Evolutionary conservation across 2,113 vertebrate genomes (phyloP), one percentile per base, ranked within the genome.

Genomic region (Mola mola): DNA sequence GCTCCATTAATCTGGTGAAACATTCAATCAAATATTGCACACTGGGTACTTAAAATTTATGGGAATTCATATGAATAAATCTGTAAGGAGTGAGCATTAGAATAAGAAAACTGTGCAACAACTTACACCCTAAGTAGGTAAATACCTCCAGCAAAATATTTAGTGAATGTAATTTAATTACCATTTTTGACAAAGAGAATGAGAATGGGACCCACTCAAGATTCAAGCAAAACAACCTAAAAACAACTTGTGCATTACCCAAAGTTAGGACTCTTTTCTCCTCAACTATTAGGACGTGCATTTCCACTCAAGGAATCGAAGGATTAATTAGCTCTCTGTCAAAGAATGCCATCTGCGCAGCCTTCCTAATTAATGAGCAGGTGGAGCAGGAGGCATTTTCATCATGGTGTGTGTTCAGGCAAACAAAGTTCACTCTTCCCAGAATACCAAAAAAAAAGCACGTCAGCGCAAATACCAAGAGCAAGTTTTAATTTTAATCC

Each of bases 301-400:
- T 49, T 51, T 68, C 68, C 55, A 78, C 70, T 83, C 75, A 79
- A 78, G 76, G 72, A 86, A 84, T 75, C 48, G 46, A 67, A 85
- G 78, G 68, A 82, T 86, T 90, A 91, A 90, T 91, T 90, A 86
- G 81, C 71, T 82, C 52, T 82, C 75, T 85, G 86, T 90, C 84
- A 85, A 74, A 73, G 80, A 82, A 75, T 48, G 61, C 87, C 88
- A 91, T 90, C 89, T 89, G 87, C 43, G 85, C 70, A 38, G 56
- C 65, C 57, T 55, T 63, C 59, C 79, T 87, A 87, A 89, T 91
- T 86, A 91, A 88, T 81, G 85, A 91, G 84, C 85, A 89, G 87
- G 85, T 89, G 85, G 73, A 72, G 53, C 56, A 72, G 72, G 51
- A 85, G 74, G 61, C 55, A 38, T 77, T 85, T 81, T 87, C 79